Evolutionary conservation across 1,140 invertebrate genomes (phyloP), one percentile per base, ranked within the genome.

Genomic region (Euwallacea fornicatus): DNA sequence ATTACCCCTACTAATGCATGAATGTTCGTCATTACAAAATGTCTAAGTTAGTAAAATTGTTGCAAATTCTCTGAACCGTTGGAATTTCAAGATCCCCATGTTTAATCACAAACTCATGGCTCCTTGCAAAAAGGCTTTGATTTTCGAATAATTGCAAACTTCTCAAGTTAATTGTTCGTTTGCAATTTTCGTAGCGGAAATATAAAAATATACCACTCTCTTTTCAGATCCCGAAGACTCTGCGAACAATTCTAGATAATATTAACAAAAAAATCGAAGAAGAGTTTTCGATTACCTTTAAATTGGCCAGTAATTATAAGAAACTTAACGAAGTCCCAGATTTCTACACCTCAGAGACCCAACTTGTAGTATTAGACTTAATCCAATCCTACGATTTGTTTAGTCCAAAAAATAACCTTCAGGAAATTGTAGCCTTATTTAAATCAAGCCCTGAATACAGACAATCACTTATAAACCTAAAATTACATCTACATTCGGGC

Each of bases 241-340:
- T 79, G n/a, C 21, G 46, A 43, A 41, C 54, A 41, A 74, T 78
- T 60, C 44, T 76, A 15, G 46, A 15, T 0, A 61, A 42, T 15
- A 76, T 81, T 41, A 78, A 79, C 43, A 15, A 59, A 8, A 68
- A 73, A 41, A 44, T 78, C 6, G 66, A 75, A 16, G 70, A 73
- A 55, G 71, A 77, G 8, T 78, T 77, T 66, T 74, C 76, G 0
- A 44, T 55, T 7, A 62, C 76, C 10, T 70, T 77, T 42, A 80
- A 80, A 73, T 55, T 79, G 8, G 71, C 73, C 7, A 79, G 73
- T 16, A 69, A 59, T 13, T 81, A 72, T 56, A 76, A 74, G 61
- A 81, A 80, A 73, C 10, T 56, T 7, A 74, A 64, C 33, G 16
- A 67, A 47, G 73, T 63, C 59, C 77, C 78, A n/a, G 73, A 75